Evolutionary conservation across 2,888 invertebrate genomes (phyloP).

Genomic region (Drosophila eohydei): DNA sequence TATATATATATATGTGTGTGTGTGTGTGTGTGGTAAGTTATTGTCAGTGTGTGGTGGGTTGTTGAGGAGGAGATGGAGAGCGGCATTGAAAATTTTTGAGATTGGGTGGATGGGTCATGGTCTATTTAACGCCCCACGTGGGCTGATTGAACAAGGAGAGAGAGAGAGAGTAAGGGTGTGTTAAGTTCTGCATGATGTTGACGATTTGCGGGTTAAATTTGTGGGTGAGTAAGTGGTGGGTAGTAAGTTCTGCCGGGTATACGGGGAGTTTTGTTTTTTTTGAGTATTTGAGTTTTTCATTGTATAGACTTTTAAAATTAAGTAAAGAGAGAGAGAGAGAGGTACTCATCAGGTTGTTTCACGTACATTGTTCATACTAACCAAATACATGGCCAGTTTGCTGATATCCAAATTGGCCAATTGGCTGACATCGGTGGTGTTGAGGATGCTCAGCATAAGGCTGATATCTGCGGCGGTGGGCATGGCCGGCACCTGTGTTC

Average conservation of each 20-base stretch:
- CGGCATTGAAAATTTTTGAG: constrained; percentile 9
- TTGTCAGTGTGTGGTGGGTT: constrained; percentile 33
- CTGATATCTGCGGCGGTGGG: constrained; percentile 85
- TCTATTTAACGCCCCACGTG: constrained; percentile 50
- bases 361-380: constrained; percentile 86
- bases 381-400: constrained; percentile 90
- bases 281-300: constrained; percentile 11
- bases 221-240: constrained; percentile 12
- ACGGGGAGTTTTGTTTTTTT: neutral
- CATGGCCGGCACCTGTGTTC: constrained; percentile 80
- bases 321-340: neutral
- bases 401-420: constrained; percentile 91
- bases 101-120: constrained; percentile 50
- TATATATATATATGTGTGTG: constrained; percentile 5
- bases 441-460: constrained; percentile 85
- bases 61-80: constrained; percentile 2
- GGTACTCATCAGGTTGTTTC: constrained; percentile 43
- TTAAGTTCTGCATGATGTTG: constrained; percentile 32
- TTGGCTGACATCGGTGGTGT: constrained; percentile 86
- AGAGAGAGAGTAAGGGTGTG: constrained; percentile 32
- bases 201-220: constrained; percentile 22
- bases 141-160: constrained; percentile 3
- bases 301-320: constrained; percentile 18
- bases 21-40: constrained; percentile 30
- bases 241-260: constrained; percentile 11